These are phyloP conservation scores for Heliornis fulica DNA, from an alignment of 2,113 vertebrate species.

Conservation along the genomic window DNA sequence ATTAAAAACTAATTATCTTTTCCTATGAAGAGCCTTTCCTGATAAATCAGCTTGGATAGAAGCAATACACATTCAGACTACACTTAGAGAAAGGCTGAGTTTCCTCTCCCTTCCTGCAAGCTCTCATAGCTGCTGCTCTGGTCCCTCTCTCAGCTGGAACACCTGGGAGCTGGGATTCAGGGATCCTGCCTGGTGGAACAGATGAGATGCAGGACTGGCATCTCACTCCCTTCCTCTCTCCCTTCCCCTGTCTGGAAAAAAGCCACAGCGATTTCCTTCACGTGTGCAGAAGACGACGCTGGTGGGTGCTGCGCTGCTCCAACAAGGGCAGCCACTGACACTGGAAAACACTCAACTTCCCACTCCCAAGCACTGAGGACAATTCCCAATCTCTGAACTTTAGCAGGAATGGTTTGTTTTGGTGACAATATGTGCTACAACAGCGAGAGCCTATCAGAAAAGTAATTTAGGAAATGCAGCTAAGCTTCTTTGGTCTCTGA, in stretches of 20 bases:
- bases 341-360: not conserved
- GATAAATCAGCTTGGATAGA: not conserved
- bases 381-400: not conserved
- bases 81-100: not conserved
- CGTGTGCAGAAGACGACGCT: not conserved
- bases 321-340: not conserved
- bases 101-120: not conserved
- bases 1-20: not conserved
- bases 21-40: not conserved
- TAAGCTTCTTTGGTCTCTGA: conserved; percentile 33
- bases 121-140: not conserved
- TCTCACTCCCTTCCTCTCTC: not conserved
- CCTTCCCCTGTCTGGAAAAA: not conserved
- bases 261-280: not conserved
- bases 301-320: not conserved
- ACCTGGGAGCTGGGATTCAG: not conserved
- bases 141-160: not conserved
- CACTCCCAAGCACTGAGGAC: not conserved
- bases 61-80: not conserved
- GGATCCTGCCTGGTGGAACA: not conserved
- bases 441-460: not conserved
- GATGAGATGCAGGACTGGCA: not conserved
- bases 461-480: not conserved
- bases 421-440: not conserved
- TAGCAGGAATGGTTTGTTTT: not conserved